These are phyloP conservation scores for Esox lucius DNA, from an alignment of 2,797 vertebrate genomes.

Conservation along the genomic window DNA sequence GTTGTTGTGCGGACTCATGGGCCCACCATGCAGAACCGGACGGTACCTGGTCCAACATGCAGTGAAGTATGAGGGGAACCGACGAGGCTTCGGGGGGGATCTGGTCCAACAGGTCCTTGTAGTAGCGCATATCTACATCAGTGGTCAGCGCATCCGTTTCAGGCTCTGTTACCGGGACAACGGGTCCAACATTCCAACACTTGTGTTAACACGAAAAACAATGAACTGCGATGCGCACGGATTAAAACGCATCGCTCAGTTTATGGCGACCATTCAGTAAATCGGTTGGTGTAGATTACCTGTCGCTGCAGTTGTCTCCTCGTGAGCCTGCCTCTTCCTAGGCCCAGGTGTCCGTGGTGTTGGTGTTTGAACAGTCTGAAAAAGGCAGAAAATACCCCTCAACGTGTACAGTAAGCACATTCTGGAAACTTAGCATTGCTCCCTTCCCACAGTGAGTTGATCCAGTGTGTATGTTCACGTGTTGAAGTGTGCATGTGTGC, in stretches of 20 bases:
- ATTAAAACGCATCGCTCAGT: no score
- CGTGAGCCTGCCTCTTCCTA: slow-evolving; percentile 68
- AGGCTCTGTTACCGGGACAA: slow-evolving; percentile 26
- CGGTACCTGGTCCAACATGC: slow-evolving; percentile 88
- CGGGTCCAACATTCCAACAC: no score
- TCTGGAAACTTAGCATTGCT: no score
- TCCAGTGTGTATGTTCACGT: neutral
- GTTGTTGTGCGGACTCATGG: no score
- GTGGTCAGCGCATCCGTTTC: slow-evolving; percentile 39
- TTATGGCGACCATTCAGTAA: no score
- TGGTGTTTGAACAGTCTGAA: slow-evolving; percentile 9
- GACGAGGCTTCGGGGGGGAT: slow-evolving; percentile 82
- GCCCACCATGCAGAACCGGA: neutral
- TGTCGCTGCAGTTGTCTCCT: slow-evolving; percentile 47
- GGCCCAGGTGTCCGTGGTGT: slow-evolving; percentile 15
- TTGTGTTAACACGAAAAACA: no score
- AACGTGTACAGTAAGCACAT: neutral
- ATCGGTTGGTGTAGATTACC: slow-evolving; percentile 32
- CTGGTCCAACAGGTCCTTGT: slow-evolving; percentile 79
- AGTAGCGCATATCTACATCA: slow-evolving; percentile 82
- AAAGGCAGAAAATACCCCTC: neutral
- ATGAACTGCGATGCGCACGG: no score
- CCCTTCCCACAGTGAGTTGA: neutral
- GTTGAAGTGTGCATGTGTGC: slow-evolving; percentile 6
- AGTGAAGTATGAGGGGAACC: slow-evolving; percentile 83